phyloP scores from a whole-genome alignment of 2,888 invertebrate genomes.

The Choreutis nemorana region DNA sequence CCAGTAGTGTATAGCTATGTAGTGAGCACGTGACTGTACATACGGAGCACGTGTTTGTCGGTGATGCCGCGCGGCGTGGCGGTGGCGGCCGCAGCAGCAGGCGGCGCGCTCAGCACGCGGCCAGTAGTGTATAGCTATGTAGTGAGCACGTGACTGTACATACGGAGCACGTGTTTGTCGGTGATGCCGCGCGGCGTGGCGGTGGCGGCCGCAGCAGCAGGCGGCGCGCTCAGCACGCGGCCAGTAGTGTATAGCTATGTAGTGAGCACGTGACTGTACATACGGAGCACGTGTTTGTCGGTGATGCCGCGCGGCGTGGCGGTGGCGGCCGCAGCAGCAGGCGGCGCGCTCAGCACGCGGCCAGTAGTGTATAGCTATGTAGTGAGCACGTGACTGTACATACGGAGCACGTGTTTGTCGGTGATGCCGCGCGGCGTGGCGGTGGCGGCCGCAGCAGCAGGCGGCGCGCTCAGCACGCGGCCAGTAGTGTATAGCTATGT shows the following conservation, averaged over 20 bases:
- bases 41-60: constrained; percentile 83
- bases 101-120: constrained; percentile 81
- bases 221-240: constrained; percentile 81
- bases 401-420: constrained; percentile 83
- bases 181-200: constrained; percentile 93
- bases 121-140: too few species aligned
- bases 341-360: constrained; percentile 81
- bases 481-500: too few species aligned
- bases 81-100: constrained; percentile 85
- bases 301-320: constrained; percentile 93
- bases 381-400: constrained; percentile 84
- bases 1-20: too few species aligned
- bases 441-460: constrained; percentile 85
- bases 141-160: constrained; percentile 84
- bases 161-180: constrained; percentile 83
- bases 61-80: constrained; percentile 93
- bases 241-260: too few species aligned
- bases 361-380: too few species aligned
- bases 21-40: constrained; percentile 84
- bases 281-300: constrained; percentile 83
- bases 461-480: constrained; percentile 81
- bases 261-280: constrained; percentile 84
- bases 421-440: constrained; percentile 93
- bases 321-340: constrained; percentile 85
- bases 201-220: constrained; percentile 85